Evolutionary conservation across 2,797 vertebrate genomes (phyloP).

Genomic region (Dendrocincla fuliginosa): DNA sequence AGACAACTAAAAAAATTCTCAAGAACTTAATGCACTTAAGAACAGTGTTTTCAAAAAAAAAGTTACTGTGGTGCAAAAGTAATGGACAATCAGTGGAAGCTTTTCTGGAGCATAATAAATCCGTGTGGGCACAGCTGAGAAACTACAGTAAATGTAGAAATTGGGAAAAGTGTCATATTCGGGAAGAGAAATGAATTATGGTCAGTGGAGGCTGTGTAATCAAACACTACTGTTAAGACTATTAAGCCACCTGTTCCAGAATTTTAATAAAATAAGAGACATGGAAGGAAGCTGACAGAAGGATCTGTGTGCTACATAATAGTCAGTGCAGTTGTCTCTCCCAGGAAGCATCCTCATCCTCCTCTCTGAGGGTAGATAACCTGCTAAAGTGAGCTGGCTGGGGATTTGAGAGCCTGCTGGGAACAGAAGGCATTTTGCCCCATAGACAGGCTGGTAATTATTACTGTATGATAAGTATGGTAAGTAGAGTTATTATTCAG

Average conservation of each 20-base stretch:
- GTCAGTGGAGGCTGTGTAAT: background rate
- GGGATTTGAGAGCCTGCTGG: rapidly evolving
- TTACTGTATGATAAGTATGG: background rate
- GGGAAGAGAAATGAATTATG: background rate
- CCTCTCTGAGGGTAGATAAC: background rate
- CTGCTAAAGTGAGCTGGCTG: background rate
- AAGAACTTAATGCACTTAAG: background rate
- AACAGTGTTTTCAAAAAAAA: background rate
- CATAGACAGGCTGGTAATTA: background rate
- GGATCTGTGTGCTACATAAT: background rate
- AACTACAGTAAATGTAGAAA: background rate
- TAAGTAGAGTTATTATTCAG: background rate
- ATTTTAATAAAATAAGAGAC: background rate
- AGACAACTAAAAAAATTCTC: background rate
- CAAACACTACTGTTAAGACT: background rate
- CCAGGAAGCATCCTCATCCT: background rate
- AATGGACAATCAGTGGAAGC: background rate
- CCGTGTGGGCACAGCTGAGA: background rate
- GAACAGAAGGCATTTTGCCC: background rate
- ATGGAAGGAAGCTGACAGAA: background rate
- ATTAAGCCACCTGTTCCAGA: background rate
- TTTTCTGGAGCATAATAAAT: background rate
- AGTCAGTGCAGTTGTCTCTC: background rate
- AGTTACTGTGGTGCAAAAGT: background rate
- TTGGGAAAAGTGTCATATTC: background rate